Base-by-base conservation (phyloP, 2,888 invertebrate species). In the Ischnus inquisitorius region DNA sequence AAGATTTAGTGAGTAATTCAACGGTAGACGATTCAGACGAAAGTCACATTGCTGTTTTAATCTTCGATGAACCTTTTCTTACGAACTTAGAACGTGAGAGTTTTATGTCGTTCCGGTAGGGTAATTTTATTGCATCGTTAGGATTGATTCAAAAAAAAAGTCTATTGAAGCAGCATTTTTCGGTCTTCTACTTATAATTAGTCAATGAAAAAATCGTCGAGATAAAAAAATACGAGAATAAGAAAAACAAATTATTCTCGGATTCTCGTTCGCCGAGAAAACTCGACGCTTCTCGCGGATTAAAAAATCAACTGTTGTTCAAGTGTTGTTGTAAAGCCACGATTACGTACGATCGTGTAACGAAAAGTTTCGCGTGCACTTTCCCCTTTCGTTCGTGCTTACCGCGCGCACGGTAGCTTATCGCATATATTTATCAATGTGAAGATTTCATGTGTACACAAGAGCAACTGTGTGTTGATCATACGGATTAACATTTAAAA, bases 351-450 rank as follows among this genome's bases (percentile, higher is more conserved):
- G 71, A 57, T 22, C n/a, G 57, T 41, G n/a, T 22, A 43, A 12
- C 43, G 60, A 57, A 72, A 60, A 72, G 43, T 43, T 60, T 60
- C 54, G 60, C 72, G 43, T 72, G 72, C 72, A 72, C 72, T 72
- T 72, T 72, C 43, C 43, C 28, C 72, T 43, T 60, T 57, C 41
- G 25, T 43, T 60, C 19, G 25, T 60, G 22, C 72, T 46, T 6
- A 5, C 60, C 10, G 41, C 10, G 39, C 54, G 57, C 43, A 57
- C 43, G 60, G 60, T 72, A 60, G 57, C 72, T 72, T 72, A 60
- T 72, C 72, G 60, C 60, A 16, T 43, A 28, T 69, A 51, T 41
- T 54, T 54, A 72, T 60, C 60, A 43, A 60, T 10, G 60, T 41
- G 54, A 60, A 60, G 41, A 72, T 60, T 57, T 22, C 22, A 28